A percentile compares a stretch with the other conserved stretches of the same genome.
These are phyloP conservation scores for Phalera bucephala DNA, from an alignment of 2,888 invertebrate species.

Conservation along the genomic window DNA sequence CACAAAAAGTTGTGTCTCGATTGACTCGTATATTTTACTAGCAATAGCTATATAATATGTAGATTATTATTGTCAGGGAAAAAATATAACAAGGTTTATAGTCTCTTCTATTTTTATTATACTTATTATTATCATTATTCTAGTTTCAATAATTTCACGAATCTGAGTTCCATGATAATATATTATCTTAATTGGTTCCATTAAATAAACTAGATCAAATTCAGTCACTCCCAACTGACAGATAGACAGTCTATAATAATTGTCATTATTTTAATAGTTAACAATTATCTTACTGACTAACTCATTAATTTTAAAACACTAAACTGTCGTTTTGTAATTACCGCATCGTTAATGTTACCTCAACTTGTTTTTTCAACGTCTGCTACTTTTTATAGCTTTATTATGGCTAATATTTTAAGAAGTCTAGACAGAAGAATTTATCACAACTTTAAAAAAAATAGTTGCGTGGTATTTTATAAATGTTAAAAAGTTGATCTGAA, in stretches of 20 bases:
- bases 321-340: constrained; percentile 13
- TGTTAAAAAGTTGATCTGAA: too few relatives aligned
- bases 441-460: too few relatives aligned
- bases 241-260: neutral
- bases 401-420: constrained; percentile 14
- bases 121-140: neutral
- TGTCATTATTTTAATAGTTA: constrained; percentile 11
- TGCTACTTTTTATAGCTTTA: constrained; percentile 14
- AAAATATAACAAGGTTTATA: neutral
- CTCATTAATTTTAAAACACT: constrained; percentile 9
- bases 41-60: neutral
- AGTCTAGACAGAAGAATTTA: constrained; percentile 9
- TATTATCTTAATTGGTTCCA: neutral
- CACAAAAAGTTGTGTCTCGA: too few relatives aligned
- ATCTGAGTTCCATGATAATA: neutral
- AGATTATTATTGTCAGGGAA: neutral
- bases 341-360: constrained; percentile 10
- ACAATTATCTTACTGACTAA: constrained; percentile 18
- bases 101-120: too few relatives aligned
- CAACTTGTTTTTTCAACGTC: constrained; percentile 12
- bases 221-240: neutral
- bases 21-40: too few relatives aligned
- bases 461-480: too few relatives aligned
- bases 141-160: neutral
- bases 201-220: neutral